Evolutionary conservation across 2,888 invertebrate species (phyloP), one percentile per base, ranked within the genome.

Genomic region (Melipona bicolor): DNA sequence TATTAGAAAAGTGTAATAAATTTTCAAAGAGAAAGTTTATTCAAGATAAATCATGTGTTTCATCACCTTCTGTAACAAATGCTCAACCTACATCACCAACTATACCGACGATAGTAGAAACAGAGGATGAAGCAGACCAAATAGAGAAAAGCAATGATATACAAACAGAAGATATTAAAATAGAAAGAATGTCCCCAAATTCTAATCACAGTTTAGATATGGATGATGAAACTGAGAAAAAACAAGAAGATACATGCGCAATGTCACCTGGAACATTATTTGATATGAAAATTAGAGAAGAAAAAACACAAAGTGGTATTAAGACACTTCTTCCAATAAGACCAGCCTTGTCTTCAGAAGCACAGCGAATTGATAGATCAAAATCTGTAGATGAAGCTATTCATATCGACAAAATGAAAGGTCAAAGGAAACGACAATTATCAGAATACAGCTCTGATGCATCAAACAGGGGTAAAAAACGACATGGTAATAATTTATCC

Each of bases 321-420:
- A 95, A 95, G 91, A 95, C 95, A 2, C 91, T 96, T 67, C 90
- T 95, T 54, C 95, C 95, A 4, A 95, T 95, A 21, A 91, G 94
- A 74, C 90, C 93, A 32, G 71, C 89, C 24, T 50, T 77, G 15
- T 72, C 87, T 0, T 81, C 85, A 6, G 88, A 90, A 24, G 27
- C 84, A 3, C 90, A 88, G 15, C 91, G 88, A 75, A 72, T 86
- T 21, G 94, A 94, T 70, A 89, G 91, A 76, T 88, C 91, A 0
- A 93, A 92, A 59, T 89, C 91, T 5, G 70, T 91, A 43, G 93
- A 93, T 49, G 94, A 94, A 68, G 65, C 85, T 4, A 70, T 81
- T 6, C 90, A 90, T 54, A 74, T 83, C 9, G 92, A 93, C 4
- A 90, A 86, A 67, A 85, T 84, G 6, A 93, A 91, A 71, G 89